These are phyloP conservation scores for Rhabdornis inornatus DNA, from an alignment of 2,113 vertebrate genomes.

Conservation along the genomic window DNA sequence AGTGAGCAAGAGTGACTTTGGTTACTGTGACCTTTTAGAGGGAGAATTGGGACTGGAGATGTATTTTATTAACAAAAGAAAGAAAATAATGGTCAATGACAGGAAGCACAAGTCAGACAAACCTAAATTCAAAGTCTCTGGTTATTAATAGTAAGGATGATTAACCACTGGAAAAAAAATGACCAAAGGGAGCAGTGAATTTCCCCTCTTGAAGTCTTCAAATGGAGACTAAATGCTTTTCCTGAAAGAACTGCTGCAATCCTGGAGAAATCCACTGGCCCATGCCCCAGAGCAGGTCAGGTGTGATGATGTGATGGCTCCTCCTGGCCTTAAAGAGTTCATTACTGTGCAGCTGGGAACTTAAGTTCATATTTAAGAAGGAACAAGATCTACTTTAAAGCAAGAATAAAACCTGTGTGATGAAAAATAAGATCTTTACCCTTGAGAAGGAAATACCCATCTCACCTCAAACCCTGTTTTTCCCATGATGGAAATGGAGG, in stretches of 20 bases:
- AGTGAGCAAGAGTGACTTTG: background rate
- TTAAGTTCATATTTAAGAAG: background rate
- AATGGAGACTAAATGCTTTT: background rate
- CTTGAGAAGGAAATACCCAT: background rate
- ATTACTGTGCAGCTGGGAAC: background rate
- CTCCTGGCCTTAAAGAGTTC: background rate
- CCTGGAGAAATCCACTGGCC: background rate
- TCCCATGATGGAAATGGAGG: background rate
- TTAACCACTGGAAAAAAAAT: slow-evolving; percentile 24
- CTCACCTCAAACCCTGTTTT: background rate
- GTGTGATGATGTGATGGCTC: background rate
- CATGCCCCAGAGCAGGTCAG: background rate
- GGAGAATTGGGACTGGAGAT: background rate
- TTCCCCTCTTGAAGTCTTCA: background rate
- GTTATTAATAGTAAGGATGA: slow-evolving; percentile 2
- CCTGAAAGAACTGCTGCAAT: background rate
- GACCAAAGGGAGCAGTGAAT: background rate
- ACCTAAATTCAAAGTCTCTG: background rate
- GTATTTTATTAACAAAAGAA: background rate
- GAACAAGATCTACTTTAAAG: background rate
- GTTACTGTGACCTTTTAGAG: background rate
- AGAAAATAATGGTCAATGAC: background rate
- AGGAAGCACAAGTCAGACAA: background rate
- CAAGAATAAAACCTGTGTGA: background rate
- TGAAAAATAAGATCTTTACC: background rate